Base-by-base conservation (phyloP, 1,140 invertebrate species). In the Diorhabda elongata region DNA sequence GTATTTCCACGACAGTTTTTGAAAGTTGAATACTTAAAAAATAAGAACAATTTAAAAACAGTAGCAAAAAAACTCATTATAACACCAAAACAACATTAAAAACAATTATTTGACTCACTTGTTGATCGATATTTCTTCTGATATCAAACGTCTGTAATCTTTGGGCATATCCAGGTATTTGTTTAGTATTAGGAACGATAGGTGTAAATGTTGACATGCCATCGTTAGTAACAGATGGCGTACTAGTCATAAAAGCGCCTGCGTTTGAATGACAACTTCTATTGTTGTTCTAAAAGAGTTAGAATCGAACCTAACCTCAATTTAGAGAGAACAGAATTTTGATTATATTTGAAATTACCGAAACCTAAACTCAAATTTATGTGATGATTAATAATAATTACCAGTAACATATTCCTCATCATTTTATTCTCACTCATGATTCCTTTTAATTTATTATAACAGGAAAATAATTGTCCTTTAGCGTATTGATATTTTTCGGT, bases 391-490 rank as follows among this genome's bases (percentile, higher is more conserved):
- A 26, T 26, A 26, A 26, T 26, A 26, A 26, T 64, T 72, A 77
- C 75, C 58, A 69, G 63, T 56, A 77, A 66, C 68, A 71, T 69
- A 52, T 67, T 67, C 41, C 67, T 70, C 58, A 77, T 56, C 9
- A 61, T 65, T 60, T 74, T 69, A 57, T 72, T 75, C 65, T 77
- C 75, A 41, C 63, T 71, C 42, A 66, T 58, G 6, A 75, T 58
- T 45, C 74, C 71, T 57, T 73, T 74, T 64, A 67, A 68, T 41
- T 61, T 61, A 57, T 71, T 65, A 61, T 73, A 64, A 42, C 64
- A 67, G 44, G 59, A 63, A 5, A 77, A 66, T 58, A 67, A 71
- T 68, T 77, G 65, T 41, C 72, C 74, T 60, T 77, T 77, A 5
- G 69, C 65, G 66, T 62, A 73, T 8, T 69, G 68, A 61, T 77